Evolutionary conservation across 1,140 invertebrate species (phyloP), one percentile per base, ranked within the genome.

Genomic region (Mycetomoellerius zeteki): DNA sequence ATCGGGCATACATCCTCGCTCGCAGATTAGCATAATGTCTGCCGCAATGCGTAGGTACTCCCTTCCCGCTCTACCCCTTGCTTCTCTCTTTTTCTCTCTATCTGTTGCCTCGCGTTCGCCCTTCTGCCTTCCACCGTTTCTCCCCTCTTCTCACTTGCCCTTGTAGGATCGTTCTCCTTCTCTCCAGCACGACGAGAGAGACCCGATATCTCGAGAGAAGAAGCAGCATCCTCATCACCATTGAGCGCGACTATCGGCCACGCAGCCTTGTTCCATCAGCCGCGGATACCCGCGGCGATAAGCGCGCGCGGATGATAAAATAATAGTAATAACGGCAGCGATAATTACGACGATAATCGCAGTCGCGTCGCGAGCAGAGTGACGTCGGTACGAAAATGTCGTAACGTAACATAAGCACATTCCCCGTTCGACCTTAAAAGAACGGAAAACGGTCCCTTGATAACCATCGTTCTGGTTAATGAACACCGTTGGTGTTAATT

Each of bases 21-120:
- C 91, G 92, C 91, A 94, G 93, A 95, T 95, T 95, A 95, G 94
- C 94, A 95, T 95, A 95, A 95, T 95, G 94, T 94, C 94, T 94
- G 94, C 93, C 91, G 93, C 92, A 91, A 93, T 94, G 94, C 93
- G 93, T 95, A 94, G 93, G 92, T 94, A 94, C 93, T 91, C 89
- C 84, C 62, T 52, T 73, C n/a, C 71, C 43, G 60, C 65, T 37
- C 21, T n/a, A 56, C 58, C 56, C 30, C 37, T 33, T 72, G 30
- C 52, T 62, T 72, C 27, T 37, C 56, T 43, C 67, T 69, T 14
- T 56, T 12, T 80, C 33, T 52, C 19, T 86, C 24, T 56, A 4
- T 81, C 33, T 33, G 19, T 77, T 43, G 16, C 47, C 37, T 73
- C 58, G 33, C 58, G 33, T 54, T 47, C 37, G 69, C 47, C 52